Percentiles rank a stretch among this genome's conserved stretches.
Evolutionary conservation across 2,113 vertebrate species (phyloP).

Genomic region (Nerophis ophidion): DNA sequence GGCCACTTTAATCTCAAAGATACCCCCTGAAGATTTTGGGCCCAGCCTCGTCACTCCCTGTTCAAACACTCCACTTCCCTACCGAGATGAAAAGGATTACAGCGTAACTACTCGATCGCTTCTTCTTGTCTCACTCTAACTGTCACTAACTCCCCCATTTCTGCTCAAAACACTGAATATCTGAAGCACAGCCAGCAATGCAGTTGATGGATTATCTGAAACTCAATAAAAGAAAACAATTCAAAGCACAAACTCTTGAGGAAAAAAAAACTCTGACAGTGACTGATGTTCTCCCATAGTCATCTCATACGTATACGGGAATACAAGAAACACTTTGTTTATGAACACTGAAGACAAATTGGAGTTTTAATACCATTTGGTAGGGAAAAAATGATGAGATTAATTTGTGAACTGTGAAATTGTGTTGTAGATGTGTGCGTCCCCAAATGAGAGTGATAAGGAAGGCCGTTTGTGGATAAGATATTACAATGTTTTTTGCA

Average conservation of each 20-base stretch:
- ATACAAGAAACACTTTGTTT: conserved; percentile 36
- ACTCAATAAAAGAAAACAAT: conserved; percentile 3
- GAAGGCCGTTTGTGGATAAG: conserved; percentile 34
- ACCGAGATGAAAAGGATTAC: conserved; percentile 53
- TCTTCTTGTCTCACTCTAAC: conserved; percentile 23
- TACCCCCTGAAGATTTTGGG: conserved; percentile 57
- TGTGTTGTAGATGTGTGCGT: conserved; percentile 51
- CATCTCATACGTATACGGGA: neutral
- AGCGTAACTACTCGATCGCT: conserved; percentile 18
- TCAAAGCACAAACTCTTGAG: neutral
- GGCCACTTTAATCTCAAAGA: conserved; percentile 64
- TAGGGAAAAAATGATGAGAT: conserved; percentile 53
- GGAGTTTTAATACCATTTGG: conserved; percentile 43
- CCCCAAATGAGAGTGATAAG: conserved; percentile 51
- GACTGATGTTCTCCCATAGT: neutral
- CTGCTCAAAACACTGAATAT: conserved; percentile 18
- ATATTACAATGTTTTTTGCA: conserved; percentile 12
- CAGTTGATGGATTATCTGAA: conserved; percentile 12
- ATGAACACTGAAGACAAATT: conserved; percentile 25
- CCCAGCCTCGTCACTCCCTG: conserved; percentile 47
- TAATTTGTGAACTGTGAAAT: conserved; percentile 61
- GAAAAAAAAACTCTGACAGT: conserved; percentile 6
- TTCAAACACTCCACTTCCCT: conserved; percentile 62
- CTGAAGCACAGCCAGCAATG: conserved; percentile 11
- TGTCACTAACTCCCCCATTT: conserved; percentile 20